Base-by-base conservation (phyloP, 2,113 vertebrate genomes). In the Parotia lawesii region DNA sequence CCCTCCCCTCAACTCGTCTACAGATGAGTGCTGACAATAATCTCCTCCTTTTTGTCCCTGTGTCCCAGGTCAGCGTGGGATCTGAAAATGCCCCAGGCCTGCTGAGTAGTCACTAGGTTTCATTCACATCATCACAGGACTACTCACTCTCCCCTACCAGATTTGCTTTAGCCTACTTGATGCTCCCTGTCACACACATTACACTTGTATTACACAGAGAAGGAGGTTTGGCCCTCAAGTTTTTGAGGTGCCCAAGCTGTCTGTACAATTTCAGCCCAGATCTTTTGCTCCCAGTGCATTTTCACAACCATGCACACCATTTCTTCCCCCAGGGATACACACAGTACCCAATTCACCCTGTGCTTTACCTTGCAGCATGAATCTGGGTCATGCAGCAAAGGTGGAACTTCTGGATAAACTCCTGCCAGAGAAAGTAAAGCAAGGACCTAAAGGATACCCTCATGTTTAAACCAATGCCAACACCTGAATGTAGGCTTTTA, bases 301-400 rank as follows among this genome's bases (percentile, higher is more conserved):
- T 60, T 67, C 66, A 67, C 28, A 42, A n/a, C 12, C 24, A 10
- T 0, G 0, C 24, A 31, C 19, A 6, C 10, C 4, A 5, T 40
- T 78, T 45, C 12, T 62, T 33, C 10, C 35, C 22, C 57, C 50
- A 50, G 51, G 12, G 11, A 65, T 17, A 37, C 31, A 28, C 11
- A 9, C 0, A 11, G 22, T 15, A 16, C 31, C 22, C 15, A 16
- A 22, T 61, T 85, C 47, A 45, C 2, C 2, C 47, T 31, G 25
- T 1, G 1, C 64, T 81, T 77, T 40, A 45, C 19, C 45, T 17
- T 53, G 20, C 47, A 62, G 38, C 20, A 21, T 31, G 4, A 13
- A 31, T 3, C 61, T 33, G 42, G 10, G 56, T 47, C 11, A 2
- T 8, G 22, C 7, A 8, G 47, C 29, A 48, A 31, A 84, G 64